These are phyloP conservation scores for Carassius gibelio DNA, from an alignment of 2,113 vertebrate genomes.

Conservation along the genomic window DNA sequence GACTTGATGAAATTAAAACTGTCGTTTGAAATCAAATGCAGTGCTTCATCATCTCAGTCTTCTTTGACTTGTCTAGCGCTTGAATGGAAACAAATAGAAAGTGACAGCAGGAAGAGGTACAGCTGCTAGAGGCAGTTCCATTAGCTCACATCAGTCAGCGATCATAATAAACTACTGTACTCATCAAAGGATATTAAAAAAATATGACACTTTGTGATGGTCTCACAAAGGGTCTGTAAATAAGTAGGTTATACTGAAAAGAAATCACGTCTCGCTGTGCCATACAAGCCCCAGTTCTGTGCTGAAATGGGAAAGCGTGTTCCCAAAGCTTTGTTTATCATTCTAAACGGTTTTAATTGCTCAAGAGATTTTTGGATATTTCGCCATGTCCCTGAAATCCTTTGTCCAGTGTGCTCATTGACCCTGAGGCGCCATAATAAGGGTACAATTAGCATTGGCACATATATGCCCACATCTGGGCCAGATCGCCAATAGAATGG, in stretches of 20 bases:
- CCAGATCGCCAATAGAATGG: neutral
- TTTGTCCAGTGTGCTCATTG: neutral
- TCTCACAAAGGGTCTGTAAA: neutral
- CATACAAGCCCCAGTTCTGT: neutral
- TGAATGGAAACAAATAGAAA: constrained; percentile 32
- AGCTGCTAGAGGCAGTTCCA: constrained; percentile 11
- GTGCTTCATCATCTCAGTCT: neutral
- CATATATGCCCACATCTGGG: neutral
- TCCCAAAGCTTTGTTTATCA: neutral
- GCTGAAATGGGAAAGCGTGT: neutral
- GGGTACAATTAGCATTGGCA: constrained; percentile 5
- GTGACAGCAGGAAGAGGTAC: constrained; percentile 10
- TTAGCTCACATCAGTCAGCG: constrained; percentile 10
- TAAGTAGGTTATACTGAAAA: neutral
- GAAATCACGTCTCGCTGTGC: neutral
- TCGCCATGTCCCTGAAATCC: neutral
- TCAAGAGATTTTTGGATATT: constrained; percentile 6
- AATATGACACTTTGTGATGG: neutral
- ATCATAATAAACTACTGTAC: neutral
- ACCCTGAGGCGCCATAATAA: neutral
- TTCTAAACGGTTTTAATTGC: neutral
- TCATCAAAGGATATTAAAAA: constrained; percentile 32
- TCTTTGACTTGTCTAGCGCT: neutral
- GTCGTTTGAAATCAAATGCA: neutral
- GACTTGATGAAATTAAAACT: neutral